Evolutionary conservation across 2,113 vertebrate species (phyloP), one percentile per base, ranked within the genome.

Genomic region (Sander vitreus): DNA sequence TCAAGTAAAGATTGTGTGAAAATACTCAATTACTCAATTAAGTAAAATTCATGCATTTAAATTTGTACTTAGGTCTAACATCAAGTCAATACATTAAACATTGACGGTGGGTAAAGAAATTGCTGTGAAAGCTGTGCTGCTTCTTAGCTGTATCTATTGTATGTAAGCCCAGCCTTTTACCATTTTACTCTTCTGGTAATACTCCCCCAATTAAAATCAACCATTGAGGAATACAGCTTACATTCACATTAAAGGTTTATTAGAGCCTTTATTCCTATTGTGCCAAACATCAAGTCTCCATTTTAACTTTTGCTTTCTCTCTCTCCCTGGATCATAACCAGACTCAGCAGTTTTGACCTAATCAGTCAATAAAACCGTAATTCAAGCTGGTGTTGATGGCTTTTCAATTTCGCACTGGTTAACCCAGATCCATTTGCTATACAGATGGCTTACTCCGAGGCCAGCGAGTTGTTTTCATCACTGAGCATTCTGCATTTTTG

Each of bases 291-390:
- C 60, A 55, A 47, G 59, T 76, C 78, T 82, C 71, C 72, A 60
- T 83, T 59, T 78, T 23, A 80, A 77, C 78, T 54, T 68, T 68
- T 73, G 27, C 75, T 83, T 59, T 33, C 54, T 14, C 8, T 76
- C 72, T 68, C 60, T 77, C 64, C 19, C 39, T 67, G 80, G 80
- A 89, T 89, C 72, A 81, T 80, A 84, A 82, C 83, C 72, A n/a
- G 68, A 83, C 86, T 88, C 89, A 89, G 91, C 88, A 83, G 77
- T 88, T 91, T 86, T 80, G 85, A 85, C 76, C 76, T 89, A 85
- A 89, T 90, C 76, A 85, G 73, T 84, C 89, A 80, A 71, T 85
- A 84, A 76, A 86, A 63, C 64, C 73, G 64, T 84, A 89, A 91
- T 90, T 92, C 81, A 90, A 86, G 79, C 79, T 43, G 21, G 21